Evolutionary conservation across 2,113 vertebrate species (phyloP).

Genomic region (Porphyrio hochstetteri): DNA sequence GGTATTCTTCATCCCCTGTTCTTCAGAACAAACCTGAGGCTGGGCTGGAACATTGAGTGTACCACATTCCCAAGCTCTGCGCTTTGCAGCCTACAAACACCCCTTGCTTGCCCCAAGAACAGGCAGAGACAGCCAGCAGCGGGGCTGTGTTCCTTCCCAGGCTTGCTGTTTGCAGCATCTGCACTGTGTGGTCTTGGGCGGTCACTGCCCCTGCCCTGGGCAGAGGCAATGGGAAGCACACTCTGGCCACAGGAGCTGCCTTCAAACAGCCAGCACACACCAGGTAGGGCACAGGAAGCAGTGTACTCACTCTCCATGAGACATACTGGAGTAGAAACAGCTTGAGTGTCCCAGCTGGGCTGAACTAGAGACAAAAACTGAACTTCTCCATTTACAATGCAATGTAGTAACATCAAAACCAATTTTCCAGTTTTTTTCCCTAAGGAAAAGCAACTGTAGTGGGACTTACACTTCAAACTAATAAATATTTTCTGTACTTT

Average conservation of each 20-base stretch:
- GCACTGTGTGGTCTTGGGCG: neutral
- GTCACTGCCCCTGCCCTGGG: neutral
- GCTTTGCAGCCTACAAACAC: neutral
- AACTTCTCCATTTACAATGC: neutral
- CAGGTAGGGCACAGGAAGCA: neutral
- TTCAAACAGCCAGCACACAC: neutral
- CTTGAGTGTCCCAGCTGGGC: neutral
- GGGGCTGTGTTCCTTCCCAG: rapidly evolving
- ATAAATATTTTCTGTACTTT: neutral
- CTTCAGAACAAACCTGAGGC: neutral
- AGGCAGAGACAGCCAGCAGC: neutral
- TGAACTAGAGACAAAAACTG: neutral
- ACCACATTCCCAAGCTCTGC: neutral
- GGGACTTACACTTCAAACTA: neutral
- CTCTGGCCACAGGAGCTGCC: neutral
- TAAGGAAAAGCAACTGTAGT: neutral
- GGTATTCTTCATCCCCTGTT: neutral
- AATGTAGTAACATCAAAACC: neutral
- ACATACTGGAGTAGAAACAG: neutral
- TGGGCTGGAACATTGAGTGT: rapidly evolving
- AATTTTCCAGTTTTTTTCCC: neutral
- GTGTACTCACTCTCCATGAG: neutral
- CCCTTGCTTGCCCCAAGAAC: neutral
- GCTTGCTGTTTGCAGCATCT: neutral
- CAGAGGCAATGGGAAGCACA: neutral